These are phyloP conservation scores for Aphelinus atriplicis DNA, from an alignment of 1,140 invertebrate species.

Conservation along the genomic window DNA sequence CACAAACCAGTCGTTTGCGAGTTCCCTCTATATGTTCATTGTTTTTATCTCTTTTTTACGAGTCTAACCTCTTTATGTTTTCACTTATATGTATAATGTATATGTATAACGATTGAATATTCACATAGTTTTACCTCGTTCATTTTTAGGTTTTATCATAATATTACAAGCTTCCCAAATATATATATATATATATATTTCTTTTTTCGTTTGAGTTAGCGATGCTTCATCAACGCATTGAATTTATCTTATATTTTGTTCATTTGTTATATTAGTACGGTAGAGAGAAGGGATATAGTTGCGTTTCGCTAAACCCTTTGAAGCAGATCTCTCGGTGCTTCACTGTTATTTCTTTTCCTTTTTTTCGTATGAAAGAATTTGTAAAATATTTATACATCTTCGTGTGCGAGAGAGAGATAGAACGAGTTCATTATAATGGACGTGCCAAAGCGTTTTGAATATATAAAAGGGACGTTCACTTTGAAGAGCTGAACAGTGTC, in stretches of 20 bases:
- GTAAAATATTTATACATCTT: slow-evolving; percentile 4
- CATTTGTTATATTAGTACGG: not conserved
- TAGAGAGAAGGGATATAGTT: too few species aligned
- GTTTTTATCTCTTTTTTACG: not conserved
- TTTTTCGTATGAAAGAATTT: slow-evolving; percentile 8
- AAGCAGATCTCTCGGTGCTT: slow-evolving; percentile 16
- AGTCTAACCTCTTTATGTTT: too few species aligned
- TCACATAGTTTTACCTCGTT: not conserved
- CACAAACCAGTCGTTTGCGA: not conserved
- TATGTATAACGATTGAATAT: too few species aligned
- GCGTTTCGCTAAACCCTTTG: too few species aligned
- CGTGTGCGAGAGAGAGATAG: not conserved
- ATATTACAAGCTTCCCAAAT: too few species aligned
- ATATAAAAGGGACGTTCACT: slow-evolving; percentile 19
- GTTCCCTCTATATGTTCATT: too few species aligned
- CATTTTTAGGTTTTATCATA: not conserved
- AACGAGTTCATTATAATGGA: slow-evolving; percentile 13
- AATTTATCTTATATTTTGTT: too few species aligned
- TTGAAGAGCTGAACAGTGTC: not conserved
- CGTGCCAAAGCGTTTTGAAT: slow-evolving; percentile 35
- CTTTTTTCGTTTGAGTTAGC: too few species aligned
- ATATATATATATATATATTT: too few species aligned
- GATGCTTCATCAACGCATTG: too few species aligned
- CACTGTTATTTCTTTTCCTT: slow-evolving; percentile 9
- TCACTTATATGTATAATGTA: too few species aligned